These are phyloP conservation scores for Ephestia elutella DNA, from an alignment of 1,140 invertebrate genomes.

Conservation along the genomic window DNA sequence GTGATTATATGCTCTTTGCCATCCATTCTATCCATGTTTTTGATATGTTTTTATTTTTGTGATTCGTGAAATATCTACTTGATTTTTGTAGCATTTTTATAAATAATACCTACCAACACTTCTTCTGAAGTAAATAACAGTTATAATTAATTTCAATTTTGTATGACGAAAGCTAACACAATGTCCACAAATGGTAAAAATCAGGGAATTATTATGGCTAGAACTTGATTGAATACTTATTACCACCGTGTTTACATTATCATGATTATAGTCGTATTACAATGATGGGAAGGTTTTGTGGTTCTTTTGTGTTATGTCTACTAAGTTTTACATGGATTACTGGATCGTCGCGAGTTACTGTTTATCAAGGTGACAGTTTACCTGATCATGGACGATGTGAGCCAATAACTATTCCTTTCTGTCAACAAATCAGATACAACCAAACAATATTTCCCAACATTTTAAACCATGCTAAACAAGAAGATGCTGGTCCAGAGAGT, in stretches of 20 bases:
- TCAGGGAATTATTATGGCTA: no score
- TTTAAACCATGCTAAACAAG: slow-evolving; percentile 93
- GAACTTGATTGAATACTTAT: no score
- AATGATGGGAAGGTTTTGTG: slow-evolving; percentile 41
- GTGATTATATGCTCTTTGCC: no score
- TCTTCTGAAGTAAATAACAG: no score
- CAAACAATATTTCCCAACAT: slow-evolving; percentile 97
- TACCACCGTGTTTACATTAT: background rate
- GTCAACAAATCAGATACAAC: slow-evolving; percentile 95
- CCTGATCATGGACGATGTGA: slow-evolving; percentile 91
- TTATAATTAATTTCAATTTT: no score
- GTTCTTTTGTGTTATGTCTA: slow-evolving; percentile 42
- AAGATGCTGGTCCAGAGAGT: slow-evolving; percentile 96
- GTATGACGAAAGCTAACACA: no score
- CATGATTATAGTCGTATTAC: background rate
- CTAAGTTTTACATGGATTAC: slow-evolving; percentile 47
- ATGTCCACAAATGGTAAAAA: no score
- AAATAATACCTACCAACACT: no score
- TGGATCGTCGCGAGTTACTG: slow-evolving; percentile 59
- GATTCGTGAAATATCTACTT: no score
- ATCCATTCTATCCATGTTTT: no score
- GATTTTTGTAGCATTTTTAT: no score
- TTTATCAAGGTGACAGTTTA: slow-evolving; percentile 74
- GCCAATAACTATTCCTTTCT: slow-evolving; percentile 93
- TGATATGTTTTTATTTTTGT: no score